These are phyloP conservation scores for Phocides pigmalion DNA, from an alignment of 1,140 invertebrate genomes.

Conservation along the genomic window DNA sequence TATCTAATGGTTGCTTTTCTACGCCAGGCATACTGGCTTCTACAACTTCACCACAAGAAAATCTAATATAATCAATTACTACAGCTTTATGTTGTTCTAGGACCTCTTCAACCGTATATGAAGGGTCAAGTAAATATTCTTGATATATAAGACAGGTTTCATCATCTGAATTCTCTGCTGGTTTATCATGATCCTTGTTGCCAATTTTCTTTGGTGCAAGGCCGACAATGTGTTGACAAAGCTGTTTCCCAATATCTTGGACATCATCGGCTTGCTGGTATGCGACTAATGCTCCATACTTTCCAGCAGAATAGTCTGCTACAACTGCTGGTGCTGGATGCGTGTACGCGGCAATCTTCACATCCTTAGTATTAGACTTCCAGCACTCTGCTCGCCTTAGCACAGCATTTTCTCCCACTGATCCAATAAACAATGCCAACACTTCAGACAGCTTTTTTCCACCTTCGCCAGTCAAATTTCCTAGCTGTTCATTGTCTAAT, in stretches of 20 bases:
- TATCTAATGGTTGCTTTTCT: slow-evolving; percentile 84
- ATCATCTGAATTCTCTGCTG: slow-evolving; percentile 86
- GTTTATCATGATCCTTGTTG: slow-evolving; percentile 85
- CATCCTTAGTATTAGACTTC: slow-evolving; percentile 85
- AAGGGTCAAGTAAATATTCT: slow-evolving; percentile 93
- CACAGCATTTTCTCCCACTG: slow-evolving; percentile 95
- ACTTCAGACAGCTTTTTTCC: slow-evolving; percentile 91
- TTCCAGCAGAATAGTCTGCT: slow-evolving; percentile 86
- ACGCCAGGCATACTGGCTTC: slow-evolving; percentile 66
- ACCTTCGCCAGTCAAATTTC: slow-evolving; percentile 84
- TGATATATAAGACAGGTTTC: slow-evolving; percentile 92
- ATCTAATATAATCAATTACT: slow-evolving; percentile 93
- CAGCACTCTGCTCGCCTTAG: slow-evolving; percentile 90
- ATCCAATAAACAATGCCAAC: slow-evolving; percentile 92
- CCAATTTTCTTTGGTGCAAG: slow-evolving; percentile 94
- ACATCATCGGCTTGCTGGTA: slow-evolving; percentile 82
- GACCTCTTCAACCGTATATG: slow-evolving; percentile 89
- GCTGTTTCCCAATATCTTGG: slow-evolving; percentile 86
- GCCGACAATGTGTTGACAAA: slow-evolving; percentile 96
- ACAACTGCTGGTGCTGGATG: slow-evolving; percentile 86
- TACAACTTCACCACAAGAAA: slow-evolving; percentile 90
- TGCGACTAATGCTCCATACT: slow-evolving; percentile 92
- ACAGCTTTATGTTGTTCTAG: slow-evolving; percentile 87
- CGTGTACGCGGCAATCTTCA: slow-evolving; percentile 87
- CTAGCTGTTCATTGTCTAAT: slow-evolving; percentile 87